Evolutionary conservation across 92 coral and sea anemone species (phyloP).

Genomic region (Palythoa caribaeorum): DNA sequence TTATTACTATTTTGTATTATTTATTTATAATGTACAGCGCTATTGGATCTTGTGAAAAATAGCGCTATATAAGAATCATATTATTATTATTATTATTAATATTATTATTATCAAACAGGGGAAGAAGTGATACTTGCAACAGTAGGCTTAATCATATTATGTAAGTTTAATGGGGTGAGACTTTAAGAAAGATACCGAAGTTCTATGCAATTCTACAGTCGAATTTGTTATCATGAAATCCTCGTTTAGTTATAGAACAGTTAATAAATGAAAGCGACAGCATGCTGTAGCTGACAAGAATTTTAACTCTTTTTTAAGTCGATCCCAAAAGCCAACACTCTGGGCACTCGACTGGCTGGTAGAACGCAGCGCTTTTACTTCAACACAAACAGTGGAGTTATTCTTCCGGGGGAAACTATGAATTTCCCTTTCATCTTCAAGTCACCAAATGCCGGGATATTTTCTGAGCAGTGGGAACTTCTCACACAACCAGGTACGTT

Average conservation of each 20-base stretch:
- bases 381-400: constrained; percentile 95
- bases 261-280: not conserved
- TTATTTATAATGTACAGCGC: too few relatives aligned
- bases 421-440: constrained; percentile 97
- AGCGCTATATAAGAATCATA: too few relatives aligned
- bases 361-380: constrained; percentile 92
- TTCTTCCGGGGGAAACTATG: constrained; percentile 97
- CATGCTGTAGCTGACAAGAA: not conserved
- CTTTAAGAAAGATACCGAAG: too few relatives aligned
- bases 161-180: too few relatives aligned
- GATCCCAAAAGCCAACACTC: constrained; percentile 77
- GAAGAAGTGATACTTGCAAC: too few relatives aligned
- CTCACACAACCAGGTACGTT: constrained; percentile 75
- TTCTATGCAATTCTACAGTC: too few relatives aligned
- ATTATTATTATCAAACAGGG: too few relatives aligned
- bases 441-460: constrained; percentile 94
- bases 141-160: too few relatives aligned
- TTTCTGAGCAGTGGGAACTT: constrained; percentile 94
- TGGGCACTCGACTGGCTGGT: constrained; percentile 92
- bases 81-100: too few relatives aligned
- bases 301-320: constrained; percentile 49
- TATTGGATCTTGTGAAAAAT: too few relatives aligned
- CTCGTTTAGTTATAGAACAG: too few relatives aligned
- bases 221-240: not conserved
- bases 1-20: too few relatives aligned